Base-by-base conservation (phyloP, 2,797 vertebrate species). In the Poeciliopsis infans region DNA sequence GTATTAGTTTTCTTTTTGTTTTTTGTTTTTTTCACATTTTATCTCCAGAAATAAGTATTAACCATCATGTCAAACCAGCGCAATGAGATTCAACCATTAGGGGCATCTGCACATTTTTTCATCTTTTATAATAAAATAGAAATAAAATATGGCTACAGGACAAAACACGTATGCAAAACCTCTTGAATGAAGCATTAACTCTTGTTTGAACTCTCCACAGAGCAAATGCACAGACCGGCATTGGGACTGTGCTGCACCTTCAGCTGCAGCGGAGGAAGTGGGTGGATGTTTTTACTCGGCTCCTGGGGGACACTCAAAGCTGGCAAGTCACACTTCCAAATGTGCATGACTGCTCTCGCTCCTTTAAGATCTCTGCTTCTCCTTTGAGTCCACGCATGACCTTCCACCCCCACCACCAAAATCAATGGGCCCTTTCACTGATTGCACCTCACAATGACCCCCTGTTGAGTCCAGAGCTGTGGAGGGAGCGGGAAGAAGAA, bases 401-500 rank as follows among this genome's bases (percentile, higher is more conserved):
- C 84, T 88, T 85, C 89, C 81, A 25, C 51, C 84, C 85, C 84
- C 86, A 79, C 79, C 79, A 76, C 10, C 57, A 88, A 94, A 88
- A 31, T 94, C 94, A 94, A 95, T 94, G 91, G 92, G 88, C 82
- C 85, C 93, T 94, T 95, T 95, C 91, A 95, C 90, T 77, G 89
- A 92, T 93, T 86, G 91, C 53, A 33, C 76, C 64, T 86, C 89
- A 94, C 92, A 94, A 94, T 94, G 92, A 89, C 81, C 87, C 87
- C 89, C 88, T 93, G 93, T 94, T 86, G 78, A 86, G 84, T 61
- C 76, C 68, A 66, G 49, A 49, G 82, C 89, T 91, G 82, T 93
- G 86, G 3, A 74, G 41, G 79, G 76, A 87, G 71, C 83, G 89
- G 92, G 92, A 92, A 90, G 90, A 92, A 89, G 66, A 91, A 85